Evolutionary conservation across 2,113 vertebrate genomes (phyloP).

Genomic region (Panthera uncia): DNA sequence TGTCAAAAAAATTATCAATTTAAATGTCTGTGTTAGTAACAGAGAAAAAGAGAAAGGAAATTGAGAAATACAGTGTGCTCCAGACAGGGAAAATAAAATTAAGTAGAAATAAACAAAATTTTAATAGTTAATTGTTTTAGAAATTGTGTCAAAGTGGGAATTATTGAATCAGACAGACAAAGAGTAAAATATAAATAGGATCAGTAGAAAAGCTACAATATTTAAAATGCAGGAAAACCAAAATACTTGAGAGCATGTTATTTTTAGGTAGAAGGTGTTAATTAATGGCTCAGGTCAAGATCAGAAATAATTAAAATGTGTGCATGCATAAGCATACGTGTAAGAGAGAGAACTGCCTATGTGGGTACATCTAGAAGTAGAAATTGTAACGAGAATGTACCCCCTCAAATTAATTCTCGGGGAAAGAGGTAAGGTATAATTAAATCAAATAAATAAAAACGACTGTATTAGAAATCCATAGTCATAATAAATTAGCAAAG

Average conservation of each 20-base stretch:
- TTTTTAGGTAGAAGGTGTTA: constrained; percentile 44
- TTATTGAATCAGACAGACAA: neutral
- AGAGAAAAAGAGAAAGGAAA: neutral
- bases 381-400: constrained; percentile 4
- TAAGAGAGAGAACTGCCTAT: neutral
- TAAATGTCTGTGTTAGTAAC: neutral
- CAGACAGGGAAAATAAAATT: neutral
- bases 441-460: constrained; percentile 19
- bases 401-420: constrained; percentile 9
- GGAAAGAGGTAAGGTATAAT: neutral
- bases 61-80: neutral
- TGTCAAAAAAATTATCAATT: neutral
- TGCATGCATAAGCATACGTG: neutral
- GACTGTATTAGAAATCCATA: neutral
- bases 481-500: neutral
- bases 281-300: neutral
- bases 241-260: constrained; percentile 19
- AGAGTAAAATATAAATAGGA: constrained; percentile 34
- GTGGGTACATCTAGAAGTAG: neutral
- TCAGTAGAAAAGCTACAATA: neutral
- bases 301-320: neutral
- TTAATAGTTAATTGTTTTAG: neutral
- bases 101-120: constrained; percentile 10
- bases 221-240: neutral
- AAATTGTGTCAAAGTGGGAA: constrained; percentile 10